These are phyloP conservation scores for Oryctolagus cuniculus DNA, from an alignment of 2,113 vertebrate genomes.

Conservation along the genomic window DNA sequence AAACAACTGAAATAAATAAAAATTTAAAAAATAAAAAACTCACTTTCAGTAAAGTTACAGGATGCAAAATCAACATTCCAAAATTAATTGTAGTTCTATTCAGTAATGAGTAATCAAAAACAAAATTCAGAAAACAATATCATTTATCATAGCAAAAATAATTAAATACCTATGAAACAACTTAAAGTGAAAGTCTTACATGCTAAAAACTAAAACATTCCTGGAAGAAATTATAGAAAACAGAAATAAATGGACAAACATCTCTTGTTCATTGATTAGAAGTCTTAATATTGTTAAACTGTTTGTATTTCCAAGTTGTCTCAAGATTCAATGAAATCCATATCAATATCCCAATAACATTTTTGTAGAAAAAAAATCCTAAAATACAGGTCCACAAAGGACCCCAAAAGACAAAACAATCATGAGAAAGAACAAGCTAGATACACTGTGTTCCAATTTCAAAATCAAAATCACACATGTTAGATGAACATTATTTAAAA, in stretches of 20 bases:
- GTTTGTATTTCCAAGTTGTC: background rate
- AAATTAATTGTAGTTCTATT: background rate
- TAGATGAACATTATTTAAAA: background rate
- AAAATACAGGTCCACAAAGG: background rate
- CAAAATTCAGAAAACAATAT: background rate
- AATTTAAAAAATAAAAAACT: too few species aligned
- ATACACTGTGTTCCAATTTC: background rate
- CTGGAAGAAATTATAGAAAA: background rate
- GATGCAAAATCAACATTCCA: background rate
- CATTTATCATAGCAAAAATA: background rate
- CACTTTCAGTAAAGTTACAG: background rate
- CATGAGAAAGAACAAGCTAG: background rate
- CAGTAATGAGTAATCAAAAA: background rate
- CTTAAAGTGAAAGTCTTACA: background rate
- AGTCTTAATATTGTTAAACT: background rate
- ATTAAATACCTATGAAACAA: background rate
- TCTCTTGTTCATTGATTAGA: background rate
- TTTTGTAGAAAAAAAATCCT: background rate
- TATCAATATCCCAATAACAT: too few species aligned
- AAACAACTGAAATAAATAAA: too few species aligned
- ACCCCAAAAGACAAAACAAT: background rate
- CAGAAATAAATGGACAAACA: background rate
- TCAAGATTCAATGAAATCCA: background rate
- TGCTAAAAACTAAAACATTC: background rate
- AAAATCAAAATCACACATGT: background rate